phyloP scores from a whole-genome alignment of 2,113 vertebrate genomes.

The Mus pahari region DNA sequence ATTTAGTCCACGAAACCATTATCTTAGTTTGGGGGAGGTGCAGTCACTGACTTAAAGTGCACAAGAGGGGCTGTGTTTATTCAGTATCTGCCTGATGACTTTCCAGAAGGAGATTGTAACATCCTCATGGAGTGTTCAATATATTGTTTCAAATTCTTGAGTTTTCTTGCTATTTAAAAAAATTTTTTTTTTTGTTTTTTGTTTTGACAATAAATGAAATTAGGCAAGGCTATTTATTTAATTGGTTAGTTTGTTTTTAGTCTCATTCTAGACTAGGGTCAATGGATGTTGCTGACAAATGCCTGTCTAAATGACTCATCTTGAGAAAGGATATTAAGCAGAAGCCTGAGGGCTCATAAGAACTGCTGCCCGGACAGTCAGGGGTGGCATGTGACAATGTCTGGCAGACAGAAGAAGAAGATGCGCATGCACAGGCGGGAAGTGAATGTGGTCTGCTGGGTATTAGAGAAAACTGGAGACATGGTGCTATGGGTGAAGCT shows the following conservation, averaged over 20 bases:
- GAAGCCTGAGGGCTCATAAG: neutral
- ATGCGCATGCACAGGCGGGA: neutral
- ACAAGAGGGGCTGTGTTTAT: neutral
- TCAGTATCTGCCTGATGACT: neutral
- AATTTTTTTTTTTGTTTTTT: neutral
- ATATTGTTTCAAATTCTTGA: neutral
- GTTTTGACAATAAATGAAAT: neutral
- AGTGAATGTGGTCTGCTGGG: neutral
- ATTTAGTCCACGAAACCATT: neutral
- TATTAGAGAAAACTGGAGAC: neutral
- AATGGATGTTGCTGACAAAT: constrained; percentile 16
- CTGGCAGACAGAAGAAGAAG: neutral
- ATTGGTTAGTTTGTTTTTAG: neutral
- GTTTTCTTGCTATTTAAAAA: neutral
- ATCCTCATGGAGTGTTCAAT: neutral
- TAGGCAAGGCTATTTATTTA: constrained; percentile 38
- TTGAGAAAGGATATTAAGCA: neutral
- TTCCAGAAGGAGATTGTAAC: neutral
- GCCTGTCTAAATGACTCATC: constrained; percentile 29
- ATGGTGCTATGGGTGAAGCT: neutral
- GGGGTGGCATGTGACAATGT: neutral
- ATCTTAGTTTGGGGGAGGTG: neutral
- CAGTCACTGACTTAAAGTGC: neutral
- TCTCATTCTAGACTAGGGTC: neutral
- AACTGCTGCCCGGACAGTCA: neutral